These are phyloP conservation scores for Drosophila lacertosa DNA, from an alignment of 1,140 invertebrate species.

Conservation along the genomic window DNA sequence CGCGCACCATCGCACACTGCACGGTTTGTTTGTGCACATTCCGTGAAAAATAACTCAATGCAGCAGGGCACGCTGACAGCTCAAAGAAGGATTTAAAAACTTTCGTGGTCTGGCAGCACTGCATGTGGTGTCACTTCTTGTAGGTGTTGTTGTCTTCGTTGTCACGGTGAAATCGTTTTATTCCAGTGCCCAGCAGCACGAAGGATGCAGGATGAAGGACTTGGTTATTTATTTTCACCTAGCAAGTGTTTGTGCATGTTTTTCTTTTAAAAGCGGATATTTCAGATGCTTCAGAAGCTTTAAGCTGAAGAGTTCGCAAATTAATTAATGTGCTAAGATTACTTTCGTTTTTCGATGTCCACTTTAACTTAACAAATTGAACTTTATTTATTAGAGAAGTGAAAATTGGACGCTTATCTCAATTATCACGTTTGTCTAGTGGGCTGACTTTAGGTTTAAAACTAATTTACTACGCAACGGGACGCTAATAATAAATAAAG, in stretches of 20 bases:
- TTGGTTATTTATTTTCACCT: not conserved
- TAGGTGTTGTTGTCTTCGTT: slow-evolving; percentile 43
- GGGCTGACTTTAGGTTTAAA: not conserved
- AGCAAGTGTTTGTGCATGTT: not conserved
- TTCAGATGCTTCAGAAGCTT: not conserved
- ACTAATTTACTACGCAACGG: not conserved
- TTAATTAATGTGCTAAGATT: not conserved
- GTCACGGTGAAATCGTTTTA: slow-evolving; percentile 13
- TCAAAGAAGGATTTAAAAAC: slow-evolving; percentile 63
- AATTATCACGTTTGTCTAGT: no score
- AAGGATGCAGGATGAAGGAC: no score
- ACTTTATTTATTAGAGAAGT: no score
- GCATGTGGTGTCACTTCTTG: slow-evolving; percentile 52
- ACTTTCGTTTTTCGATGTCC: no score
- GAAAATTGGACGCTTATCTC: no score
- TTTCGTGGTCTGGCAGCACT: slow-evolving; percentile 28
- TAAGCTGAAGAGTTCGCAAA: not conserved
- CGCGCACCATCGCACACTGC: slow-evolving; percentile 1
- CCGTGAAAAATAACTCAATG: slow-evolving; percentile 64
- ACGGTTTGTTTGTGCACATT: slow-evolving; percentile 38
- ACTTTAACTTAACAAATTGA: no score
- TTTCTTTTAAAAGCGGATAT: not conserved
- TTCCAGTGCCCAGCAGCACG: not conserved
- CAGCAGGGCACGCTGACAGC: slow-evolving; percentile 59
- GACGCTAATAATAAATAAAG: slow-evolving; percentile 24